Evolutionary conservation across 2,888 invertebrate species (phyloP), one percentile per base, ranked within the genome.

Genomic region (Agonopterix heracliana): DNA sequence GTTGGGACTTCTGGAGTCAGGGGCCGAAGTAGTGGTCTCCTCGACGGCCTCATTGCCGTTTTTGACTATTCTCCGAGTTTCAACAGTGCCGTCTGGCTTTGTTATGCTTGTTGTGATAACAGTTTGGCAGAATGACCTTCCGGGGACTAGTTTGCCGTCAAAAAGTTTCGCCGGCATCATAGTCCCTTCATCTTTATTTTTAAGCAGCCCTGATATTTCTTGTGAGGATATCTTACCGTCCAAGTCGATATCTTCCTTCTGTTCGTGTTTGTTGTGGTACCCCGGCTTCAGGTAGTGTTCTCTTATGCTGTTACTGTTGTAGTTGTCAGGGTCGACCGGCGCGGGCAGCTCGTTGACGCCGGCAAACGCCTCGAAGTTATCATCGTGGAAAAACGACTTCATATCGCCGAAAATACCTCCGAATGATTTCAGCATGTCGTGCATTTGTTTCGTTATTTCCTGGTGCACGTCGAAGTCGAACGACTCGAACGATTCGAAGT

Each of bases 281-380:
- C 84, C 86, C 1, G 87, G 86, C 55, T 87, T 86, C n/a, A 88
- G 60, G 54, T 87, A 88, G 51, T 81, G 82, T 52, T 86, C 81
- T 51, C 87, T 68, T 14, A 88, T 73, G 48, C 59, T 78, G 48
- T 72, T 73, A 50, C 68, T 74, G 40, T 72, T 62, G 47, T 61
- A 68, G 45, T 68, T 60, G 9, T 80, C 78, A 0, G 68, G 54
- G 1, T 69, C 67, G 2, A 53, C 14, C 4, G 49, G 51, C 50
- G 61, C 38, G 52, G 64, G 57, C 3, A 57, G 3, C 48, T 46
- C 14, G 46, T 60, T n/a, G 7, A 41, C 2, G 42, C 55, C 62
- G 5, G 64, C 54, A 42, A 74, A 56, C 0, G 67, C 51, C 41
- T 74, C 64, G 9, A 71, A 57, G 9, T 64, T 59, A 5, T 59